phyloP scores from a whole-genome alignment of 2,888 invertebrate species.

The Drosophila siamana region DNA sequence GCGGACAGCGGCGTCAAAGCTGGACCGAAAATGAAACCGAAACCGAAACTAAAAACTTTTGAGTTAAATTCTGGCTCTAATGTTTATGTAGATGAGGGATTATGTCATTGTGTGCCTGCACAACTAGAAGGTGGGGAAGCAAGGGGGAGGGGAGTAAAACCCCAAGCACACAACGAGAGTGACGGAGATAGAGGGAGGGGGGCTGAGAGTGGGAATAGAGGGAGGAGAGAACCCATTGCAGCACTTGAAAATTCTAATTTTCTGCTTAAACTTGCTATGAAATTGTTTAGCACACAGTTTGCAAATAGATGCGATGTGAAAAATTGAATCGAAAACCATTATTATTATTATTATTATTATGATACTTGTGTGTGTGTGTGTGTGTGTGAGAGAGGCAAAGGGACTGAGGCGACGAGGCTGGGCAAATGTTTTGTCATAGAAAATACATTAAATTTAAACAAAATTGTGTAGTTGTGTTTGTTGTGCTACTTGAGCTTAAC shows the following conservation, averaged over 20 bases:
- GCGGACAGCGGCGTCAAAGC: constrained; percentile 16
- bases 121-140: constrained; percentile 20
- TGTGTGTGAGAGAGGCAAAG: constrained; percentile 14
- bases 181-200: neutral
- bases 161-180: constrained; percentile 34
- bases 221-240: constrained; percentile 62
- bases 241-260: constrained; percentile 81
- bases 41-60: constrained; percentile 82
- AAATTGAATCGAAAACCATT: constrained; percentile 60
- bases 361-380: constrained; percentile 7
- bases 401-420: constrained; percentile 21
- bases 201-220: neutral
- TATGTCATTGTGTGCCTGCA: constrained; percentile 75
- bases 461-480: constrained; percentile 68
- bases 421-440: constrained; percentile 76
- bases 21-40: constrained; percentile 80
- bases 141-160: constrained; percentile 36
- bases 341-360: constrained; percentile 56
- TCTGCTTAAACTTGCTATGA: constrained; percentile 75
- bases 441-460: constrained; percentile 83
- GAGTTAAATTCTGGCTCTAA: constrained; percentile 81
- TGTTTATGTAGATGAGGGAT: constrained; percentile 83
- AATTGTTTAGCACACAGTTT: constrained; percentile 72
- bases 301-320: constrained; percentile 52
- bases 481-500: constrained; percentile 77